A percentile compares a stretch with the other conserved stretches of the same genome.
phyloP scores from a whole-genome alignment of 1,140 invertebrate species.

The Magallana angulata region DNA sequence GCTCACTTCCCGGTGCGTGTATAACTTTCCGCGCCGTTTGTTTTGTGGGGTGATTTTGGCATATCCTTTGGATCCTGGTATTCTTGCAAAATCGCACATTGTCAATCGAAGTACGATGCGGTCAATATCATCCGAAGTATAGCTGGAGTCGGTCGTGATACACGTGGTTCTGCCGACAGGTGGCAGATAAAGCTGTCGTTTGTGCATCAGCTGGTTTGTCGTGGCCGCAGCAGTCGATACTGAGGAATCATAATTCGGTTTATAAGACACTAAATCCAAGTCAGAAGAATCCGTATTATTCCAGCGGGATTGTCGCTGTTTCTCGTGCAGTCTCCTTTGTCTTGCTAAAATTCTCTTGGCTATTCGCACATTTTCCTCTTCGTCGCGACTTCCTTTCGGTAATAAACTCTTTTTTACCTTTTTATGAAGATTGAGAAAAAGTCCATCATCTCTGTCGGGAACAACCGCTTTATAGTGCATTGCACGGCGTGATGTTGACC shows the following conservation, averaged over 20 bases:
- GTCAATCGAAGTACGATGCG: neutral
- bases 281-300: neutral
- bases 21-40: neutral
- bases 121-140: conserved; percentile 18
- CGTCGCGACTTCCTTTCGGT: conserved; percentile 11
- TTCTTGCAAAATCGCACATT: conserved; percentile 10
- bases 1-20: neutral
- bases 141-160: neutral
- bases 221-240: neutral
- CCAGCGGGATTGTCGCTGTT: conserved; percentile 13
- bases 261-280: conserved; percentile 3
- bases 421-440: conserved; percentile 21
- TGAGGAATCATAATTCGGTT: neutral
- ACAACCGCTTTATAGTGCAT: conserved; percentile 11
- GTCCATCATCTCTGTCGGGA: neutral
- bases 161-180: neutral
- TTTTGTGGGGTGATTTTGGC: conserved; percentile 10
- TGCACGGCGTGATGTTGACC: conserved; percentile 6
- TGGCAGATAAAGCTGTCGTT: conserved; percentile 14
- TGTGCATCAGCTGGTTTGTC: neutral
- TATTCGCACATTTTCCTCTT: neutral
- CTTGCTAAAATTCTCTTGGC: conserved; percentile 8
- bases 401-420: neutral
- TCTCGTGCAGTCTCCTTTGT: neutral
- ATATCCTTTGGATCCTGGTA: conserved; percentile 5